Evolutionary conservation across 2,797 vertebrate genomes (phyloP).

Genomic region (Gastrophryne carolinensis): DNA sequence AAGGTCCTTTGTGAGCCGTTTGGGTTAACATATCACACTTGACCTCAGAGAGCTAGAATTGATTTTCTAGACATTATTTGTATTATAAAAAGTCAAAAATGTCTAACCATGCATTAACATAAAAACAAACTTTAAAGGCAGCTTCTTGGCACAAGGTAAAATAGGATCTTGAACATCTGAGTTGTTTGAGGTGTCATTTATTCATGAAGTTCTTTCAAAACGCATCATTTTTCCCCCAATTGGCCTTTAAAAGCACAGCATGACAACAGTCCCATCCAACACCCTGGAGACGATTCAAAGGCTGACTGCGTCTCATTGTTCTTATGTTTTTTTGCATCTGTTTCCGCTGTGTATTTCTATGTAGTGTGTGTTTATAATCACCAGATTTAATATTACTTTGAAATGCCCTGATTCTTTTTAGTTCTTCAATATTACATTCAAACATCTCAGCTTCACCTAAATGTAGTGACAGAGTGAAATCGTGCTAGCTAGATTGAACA

Average conservation of each 20-base stretch:
- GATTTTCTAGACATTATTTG: too few species aligned
- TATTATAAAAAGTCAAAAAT: too few species aligned
- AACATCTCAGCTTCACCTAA: background rate
- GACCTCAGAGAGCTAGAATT: too few species aligned
- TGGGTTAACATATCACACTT: too few species aligned
- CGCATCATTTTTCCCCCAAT: conserved; percentile 4
- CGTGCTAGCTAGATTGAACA: background rate
- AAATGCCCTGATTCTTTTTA: background rate
- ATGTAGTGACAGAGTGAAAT: background rate
- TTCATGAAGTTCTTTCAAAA: conserved; percentile 20
- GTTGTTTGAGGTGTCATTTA: conserved; percentile 3
- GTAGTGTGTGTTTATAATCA: conserved; percentile 1
- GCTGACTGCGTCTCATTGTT: background rate
- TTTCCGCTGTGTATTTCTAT: conserved; percentile 7
- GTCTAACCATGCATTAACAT: too few species aligned
- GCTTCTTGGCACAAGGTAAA: background rate
- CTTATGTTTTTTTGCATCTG: conserved; percentile 1
- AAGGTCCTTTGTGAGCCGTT: too few species aligned
- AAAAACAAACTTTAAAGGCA: background rate
- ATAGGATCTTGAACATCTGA: background rate
- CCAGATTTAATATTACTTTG: conserved; percentile 1
- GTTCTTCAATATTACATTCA: background rate
- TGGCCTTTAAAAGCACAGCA: conserved; percentile 14
- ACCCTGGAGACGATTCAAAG: background rate
- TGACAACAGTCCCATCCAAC: conserved; percentile 6